A percentile compares a stretch with the other conserved stretches of the same genome.
phyloP scores from a whole-genome alignment of 2,113 vertebrate genomes.

The Herpailurus yagouaroundi region DNA sequence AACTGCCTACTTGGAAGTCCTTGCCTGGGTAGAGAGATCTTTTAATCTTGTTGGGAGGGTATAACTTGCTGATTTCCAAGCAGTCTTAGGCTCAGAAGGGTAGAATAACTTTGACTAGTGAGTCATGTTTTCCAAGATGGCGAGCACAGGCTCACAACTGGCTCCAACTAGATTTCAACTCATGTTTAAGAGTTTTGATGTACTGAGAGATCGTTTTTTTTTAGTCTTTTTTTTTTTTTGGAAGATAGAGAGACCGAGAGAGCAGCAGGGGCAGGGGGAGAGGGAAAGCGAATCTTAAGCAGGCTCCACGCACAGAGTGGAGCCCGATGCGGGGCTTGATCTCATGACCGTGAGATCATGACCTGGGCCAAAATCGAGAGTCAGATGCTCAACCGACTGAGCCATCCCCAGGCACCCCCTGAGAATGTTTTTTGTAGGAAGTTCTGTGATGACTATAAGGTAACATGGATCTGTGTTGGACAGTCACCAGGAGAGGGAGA shows the following conservation, averaged over 20 bases:
- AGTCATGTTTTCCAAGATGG: not conserved
- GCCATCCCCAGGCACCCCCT: too few relatives aligned
- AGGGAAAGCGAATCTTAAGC: too few relatives aligned
- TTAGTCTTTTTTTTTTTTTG: too few relatives aligned
- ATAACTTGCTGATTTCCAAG: slow-evolving; percentile 10
- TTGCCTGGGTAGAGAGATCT: not conserved
- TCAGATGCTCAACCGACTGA: too few relatives aligned
- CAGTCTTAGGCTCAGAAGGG: not conserved
- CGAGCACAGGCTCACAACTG: not conserved
- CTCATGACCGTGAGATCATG: too few relatives aligned
- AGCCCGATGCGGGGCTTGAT: too few relatives aligned
- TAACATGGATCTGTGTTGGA: not conserved
- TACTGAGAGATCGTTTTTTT: not conserved
- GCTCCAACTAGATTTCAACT: not conserved
- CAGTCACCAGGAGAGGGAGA: not conserved
- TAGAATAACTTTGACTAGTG: not conserved
- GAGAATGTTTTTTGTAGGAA: not conserved
- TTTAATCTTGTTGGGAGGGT: not conserved
- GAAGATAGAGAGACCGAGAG: too few relatives aligned
- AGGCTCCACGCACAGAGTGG: too few relatives aligned
- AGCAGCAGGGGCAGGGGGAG: too few relatives aligned
- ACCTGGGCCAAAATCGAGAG: too few relatives aligned
- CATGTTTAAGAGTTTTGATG: not conserved
- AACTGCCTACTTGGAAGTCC: not conserved
- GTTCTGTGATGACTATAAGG: not conserved